These are phyloP conservation scores for Sylvia atricapilla DNA, from an alignment of 2,113 vertebrate species.

Conservation along the genomic window DNA sequence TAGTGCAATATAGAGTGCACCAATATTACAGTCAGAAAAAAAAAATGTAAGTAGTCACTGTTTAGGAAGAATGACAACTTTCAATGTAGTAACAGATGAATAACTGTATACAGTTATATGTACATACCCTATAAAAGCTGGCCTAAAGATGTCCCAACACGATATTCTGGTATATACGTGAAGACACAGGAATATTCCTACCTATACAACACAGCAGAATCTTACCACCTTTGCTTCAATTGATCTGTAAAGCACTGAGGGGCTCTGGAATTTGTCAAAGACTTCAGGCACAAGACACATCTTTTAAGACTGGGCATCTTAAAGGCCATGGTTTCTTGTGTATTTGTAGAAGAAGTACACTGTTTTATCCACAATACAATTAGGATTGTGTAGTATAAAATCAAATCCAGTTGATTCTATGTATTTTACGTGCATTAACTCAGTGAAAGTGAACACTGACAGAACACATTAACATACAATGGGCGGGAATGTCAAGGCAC, in stretches of 20 bases:
- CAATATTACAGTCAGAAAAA: background rate
- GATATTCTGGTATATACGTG: background rate
- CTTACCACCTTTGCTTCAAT: background rate
- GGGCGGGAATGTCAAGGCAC: background rate
- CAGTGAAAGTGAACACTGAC: background rate
- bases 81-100: background rate
- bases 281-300: fast-evolving
- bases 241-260: background rate
- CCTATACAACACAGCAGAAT: background rate
- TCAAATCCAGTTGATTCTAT: background rate
- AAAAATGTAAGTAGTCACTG: background rate
- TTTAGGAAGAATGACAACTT: background rate
- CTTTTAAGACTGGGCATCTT: background rate
- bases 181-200: background rate
- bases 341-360: background rate
- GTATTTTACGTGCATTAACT: background rate
- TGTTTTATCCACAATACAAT: background rate
- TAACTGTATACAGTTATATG: background rate
- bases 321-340: background rate
- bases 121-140: background rate
- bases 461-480: background rate
- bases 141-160: background rate
- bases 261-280: background rate
- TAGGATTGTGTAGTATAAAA: background rate
- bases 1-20: background rate